A percentile compares a stretch with the other conserved stretches of the same genome.
phyloP scores from a whole-genome alignment of 2,113 vertebrate species.

The Passer domesticus region DNA sequence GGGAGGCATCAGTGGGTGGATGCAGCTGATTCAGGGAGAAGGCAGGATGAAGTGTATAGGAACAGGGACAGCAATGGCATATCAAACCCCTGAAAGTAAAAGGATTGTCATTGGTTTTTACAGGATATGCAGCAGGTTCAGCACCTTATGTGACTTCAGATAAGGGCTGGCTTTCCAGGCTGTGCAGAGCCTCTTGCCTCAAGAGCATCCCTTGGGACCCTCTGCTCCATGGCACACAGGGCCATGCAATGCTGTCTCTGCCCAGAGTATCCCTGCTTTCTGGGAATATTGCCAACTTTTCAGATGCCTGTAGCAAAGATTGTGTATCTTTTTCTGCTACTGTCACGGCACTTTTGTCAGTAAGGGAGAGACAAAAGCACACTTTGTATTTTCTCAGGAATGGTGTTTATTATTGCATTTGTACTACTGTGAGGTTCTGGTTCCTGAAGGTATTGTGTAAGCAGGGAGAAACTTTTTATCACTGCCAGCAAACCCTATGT shows the following conservation, averaged over 20 bases:
- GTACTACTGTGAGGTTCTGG: background rate
- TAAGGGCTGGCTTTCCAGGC: background rate
- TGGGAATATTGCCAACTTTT: background rate
- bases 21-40: background rate
- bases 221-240: background rate
- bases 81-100: background rate
- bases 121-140: background rate
- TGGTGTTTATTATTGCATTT: background rate
- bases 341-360: background rate
- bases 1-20: background rate
- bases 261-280: background rate
- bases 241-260: background rate
- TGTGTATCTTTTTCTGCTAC: background rate
- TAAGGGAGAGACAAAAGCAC: background rate
- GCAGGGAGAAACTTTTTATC: background rate
- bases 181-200: background rate
- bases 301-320: background rate
- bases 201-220: background rate
- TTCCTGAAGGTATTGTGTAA: background rate
- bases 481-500: background rate
- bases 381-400: background rate
- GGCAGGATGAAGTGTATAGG: background rate
- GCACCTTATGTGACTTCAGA: background rate
- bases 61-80: background rate
- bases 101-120: background rate